phyloP scores from a whole-genome alignment of 2,797 vertebrate genomes.

The Gallirallus australis region DNA sequence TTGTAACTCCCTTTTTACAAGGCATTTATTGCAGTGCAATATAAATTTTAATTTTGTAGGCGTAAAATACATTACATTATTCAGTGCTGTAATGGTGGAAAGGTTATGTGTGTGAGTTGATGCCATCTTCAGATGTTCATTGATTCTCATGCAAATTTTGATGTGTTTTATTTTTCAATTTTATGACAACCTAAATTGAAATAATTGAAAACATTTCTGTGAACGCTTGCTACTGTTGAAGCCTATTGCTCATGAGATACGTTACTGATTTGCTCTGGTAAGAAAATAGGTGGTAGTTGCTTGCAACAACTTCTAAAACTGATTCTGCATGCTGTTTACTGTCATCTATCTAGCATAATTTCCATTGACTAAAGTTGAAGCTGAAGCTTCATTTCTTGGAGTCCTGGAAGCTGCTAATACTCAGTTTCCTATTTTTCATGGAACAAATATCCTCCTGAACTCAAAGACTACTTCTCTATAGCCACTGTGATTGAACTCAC shows the following conservation, averaged over 20 bases:
- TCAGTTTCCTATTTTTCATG: not conserved
- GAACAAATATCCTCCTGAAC: not conserved
- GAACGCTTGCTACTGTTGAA: not conserved
- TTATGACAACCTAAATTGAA: constrained; percentile 1
- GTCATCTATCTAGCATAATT: not conserved
- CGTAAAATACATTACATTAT: not conserved
- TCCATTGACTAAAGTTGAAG: not conserved
- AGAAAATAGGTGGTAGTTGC: not conserved
- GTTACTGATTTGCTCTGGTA: not conserved
- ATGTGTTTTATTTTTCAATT: constrained; percentile 14
- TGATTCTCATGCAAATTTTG: not conserved
- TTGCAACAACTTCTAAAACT: not conserved
- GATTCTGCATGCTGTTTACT: not conserved
- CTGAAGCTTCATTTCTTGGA: not conserved
- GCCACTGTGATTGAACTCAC: not conserved
- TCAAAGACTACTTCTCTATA: not conserved
- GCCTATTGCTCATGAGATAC: not conserved
- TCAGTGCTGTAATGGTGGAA: not conserved
- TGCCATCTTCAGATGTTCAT: not conserved
- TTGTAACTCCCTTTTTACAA: constrained; percentile 7
- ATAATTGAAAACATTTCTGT: not conserved
- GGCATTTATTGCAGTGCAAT: not conserved
- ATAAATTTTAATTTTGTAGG: not conserved
- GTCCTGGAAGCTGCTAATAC: not conserved
- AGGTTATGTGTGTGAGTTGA: not conserved